These are phyloP conservation scores for Bothrops jararaca DNA, from an alignment of 2,113 vertebrate genomes.

Conservation along the genomic window DNA sequence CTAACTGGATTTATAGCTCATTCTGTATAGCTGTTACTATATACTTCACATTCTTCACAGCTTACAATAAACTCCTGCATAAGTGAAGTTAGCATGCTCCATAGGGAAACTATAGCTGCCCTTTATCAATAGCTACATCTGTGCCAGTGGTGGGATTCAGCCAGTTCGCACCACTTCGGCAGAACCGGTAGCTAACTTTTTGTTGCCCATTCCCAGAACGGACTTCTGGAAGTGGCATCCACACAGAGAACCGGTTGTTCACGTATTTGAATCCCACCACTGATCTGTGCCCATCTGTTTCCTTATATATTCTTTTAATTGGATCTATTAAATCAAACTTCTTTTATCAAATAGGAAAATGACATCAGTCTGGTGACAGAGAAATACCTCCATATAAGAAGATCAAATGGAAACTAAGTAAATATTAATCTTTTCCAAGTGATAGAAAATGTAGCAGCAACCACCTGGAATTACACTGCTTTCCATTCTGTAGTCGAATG, in stretches of 20 bases:
- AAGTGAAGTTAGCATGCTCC: background rate
- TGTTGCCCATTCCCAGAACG: no score
- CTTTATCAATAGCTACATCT: background rate
- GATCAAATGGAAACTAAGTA: background rate
- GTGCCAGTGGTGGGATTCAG: no score
- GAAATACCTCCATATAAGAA: background rate
- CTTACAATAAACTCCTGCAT: background rate
- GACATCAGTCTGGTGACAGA: background rate
- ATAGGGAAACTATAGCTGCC: background rate
- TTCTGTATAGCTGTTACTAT: background rate
- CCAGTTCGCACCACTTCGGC: no score
- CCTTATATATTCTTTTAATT: background rate
- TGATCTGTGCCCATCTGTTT: background rate
- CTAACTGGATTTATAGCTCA: background rate
- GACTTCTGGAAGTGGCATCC: no score
- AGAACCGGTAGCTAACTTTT: no score
- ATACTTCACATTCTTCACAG: background rate
- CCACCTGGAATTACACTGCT: background rate
- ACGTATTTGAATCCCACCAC: no score
- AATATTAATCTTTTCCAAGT: background rate
- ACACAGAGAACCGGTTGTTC: no score
- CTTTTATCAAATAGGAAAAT: background rate
- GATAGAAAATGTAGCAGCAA: background rate
- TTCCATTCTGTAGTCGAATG: background rate
- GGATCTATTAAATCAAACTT: background rate